Percentiles rank a stretch among this genome's conserved stretches.
Conservation (phyloP, 2,797 vertebrate species). For the Hozukius guyotensis region DNA sequence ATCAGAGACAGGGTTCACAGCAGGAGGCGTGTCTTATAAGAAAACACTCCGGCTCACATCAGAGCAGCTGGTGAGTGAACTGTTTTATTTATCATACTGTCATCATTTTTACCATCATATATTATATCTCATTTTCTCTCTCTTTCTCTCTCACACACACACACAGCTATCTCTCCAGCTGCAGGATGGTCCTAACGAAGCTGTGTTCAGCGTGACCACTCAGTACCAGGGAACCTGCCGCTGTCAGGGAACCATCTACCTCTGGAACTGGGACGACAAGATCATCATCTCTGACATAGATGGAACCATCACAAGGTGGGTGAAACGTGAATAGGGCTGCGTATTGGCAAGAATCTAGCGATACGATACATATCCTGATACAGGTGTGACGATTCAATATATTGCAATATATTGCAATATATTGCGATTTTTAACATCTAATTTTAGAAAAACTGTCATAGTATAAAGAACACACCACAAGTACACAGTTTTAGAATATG, state of each 20-base stretch:
- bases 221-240: conserved; percentile 98
- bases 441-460: too few species aligned
- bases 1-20: conserved; percentile 70
- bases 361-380: too few species aligned
- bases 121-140: background rate
- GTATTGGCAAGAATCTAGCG: too few species aligned
- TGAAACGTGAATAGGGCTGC: background rate
- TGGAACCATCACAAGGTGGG: conserved; percentile 95
- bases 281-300: conserved; percentile 98
- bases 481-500: too few species aligned
- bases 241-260: conserved; percentile 96
- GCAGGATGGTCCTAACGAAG: conserved; percentile 94
- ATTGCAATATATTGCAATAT: too few species aligned
- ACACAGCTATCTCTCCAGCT: conserved; percentile 89
- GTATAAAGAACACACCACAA: too few species aligned
- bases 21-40: conserved; percentile 89
- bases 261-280: conserved; percentile 99
- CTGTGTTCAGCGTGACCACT: conserved; percentile 96
- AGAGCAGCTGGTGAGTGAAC: conserved; percentile 90
- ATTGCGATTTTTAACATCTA: too few species aligned
- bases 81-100: background rate
- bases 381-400: too few species aligned
- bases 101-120: background rate
- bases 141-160: background rate
- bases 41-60: conserved; percentile 95